A percentile compares a stretch with the other conserved stretches of the same genome.
These are phyloP conservation scores for Dioctria linearis DNA, from an alignment of 2,888 invertebrate genomes.

Conservation along the genomic window DNA sequence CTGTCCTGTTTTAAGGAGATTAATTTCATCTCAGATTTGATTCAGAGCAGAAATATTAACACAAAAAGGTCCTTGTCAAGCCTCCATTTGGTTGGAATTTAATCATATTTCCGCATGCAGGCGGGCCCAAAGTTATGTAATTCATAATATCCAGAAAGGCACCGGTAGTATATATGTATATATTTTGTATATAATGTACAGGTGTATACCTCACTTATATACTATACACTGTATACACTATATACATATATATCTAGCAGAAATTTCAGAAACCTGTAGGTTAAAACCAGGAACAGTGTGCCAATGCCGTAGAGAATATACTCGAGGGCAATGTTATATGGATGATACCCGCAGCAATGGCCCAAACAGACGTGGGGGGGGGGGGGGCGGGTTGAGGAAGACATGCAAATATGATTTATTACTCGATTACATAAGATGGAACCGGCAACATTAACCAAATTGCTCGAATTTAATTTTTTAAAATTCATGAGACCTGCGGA, in stretches of 20 bases:
- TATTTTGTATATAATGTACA: conserved; percentile 16
- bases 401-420: conserved; percentile 57
- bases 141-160: conserved; percentile 42
- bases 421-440: conserved; percentile 58
- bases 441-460: conserved; percentile 57
- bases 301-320: conserved; percentile 5
- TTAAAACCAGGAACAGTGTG: background rate
- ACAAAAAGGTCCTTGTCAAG: conserved; percentile 35
- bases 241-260: conserved; percentile 32
- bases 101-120: conserved; percentile 52
- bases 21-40: conserved; percentile 47
- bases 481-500: conserved; percentile 44
- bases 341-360: conserved; percentile 19
- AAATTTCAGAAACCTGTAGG: conserved; percentile 41
- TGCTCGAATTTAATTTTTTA: conserved; percentile 58
- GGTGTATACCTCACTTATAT: conserved; percentile 8
- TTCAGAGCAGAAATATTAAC: conserved; percentile 40
- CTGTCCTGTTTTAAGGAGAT: conserved; percentile 33
- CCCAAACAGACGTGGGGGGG: conserved; percentile 1
- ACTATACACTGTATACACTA: conserved; percentile 14
- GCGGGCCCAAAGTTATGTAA: conserved; percentile 40
- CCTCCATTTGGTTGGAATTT: conserved; percentile 35
- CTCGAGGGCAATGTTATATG: background rate
- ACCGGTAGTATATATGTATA: conserved; percentile 5
- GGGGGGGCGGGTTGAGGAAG: background rate